Percentiles rank a stretch among this genome's conserved stretches.
Evolutionary conservation across 1,140 invertebrate species (phyloP).

Genomic region (Hyphantria cunea): DNA sequence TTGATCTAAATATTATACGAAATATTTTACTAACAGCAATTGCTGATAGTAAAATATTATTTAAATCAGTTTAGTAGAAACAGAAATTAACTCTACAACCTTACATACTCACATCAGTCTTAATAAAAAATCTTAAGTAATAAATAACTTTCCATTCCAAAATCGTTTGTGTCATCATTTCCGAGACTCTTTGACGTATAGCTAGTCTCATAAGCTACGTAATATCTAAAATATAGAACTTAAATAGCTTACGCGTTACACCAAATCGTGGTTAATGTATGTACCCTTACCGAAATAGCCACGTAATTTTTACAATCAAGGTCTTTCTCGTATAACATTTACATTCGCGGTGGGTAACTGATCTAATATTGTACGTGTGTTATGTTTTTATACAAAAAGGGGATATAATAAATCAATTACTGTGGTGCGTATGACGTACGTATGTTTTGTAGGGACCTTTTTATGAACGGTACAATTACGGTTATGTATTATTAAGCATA

Average conservation of each 20-base stretch:
- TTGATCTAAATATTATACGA: too few species aligned
- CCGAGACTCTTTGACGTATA: too few species aligned
- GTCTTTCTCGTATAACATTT: constrained; percentile 9
- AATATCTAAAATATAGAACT: too few species aligned
- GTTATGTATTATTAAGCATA: background rate
- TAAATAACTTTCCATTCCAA: too few species aligned
- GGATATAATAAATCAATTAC: constrained; percentile 26
- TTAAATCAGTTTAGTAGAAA: too few species aligned
- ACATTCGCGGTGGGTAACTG: background rate
- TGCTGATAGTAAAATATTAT: too few species aligned
- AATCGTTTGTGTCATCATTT: too few species aligned
- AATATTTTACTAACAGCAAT: too few species aligned
- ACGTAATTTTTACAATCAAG: constrained; percentile 17
- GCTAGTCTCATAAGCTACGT: too few species aligned
- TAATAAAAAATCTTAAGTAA: too few species aligned
- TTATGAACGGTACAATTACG: background rate
- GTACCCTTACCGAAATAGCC: constrained; percentile 11
- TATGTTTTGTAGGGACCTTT: constrained; percentile 5
- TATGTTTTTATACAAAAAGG: constrained; percentile 15
- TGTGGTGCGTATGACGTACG: background rate
- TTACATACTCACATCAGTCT: too few species aligned
- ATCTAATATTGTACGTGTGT: constrained; percentile 9
- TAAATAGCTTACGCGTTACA: background rate
- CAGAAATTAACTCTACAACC: too few species aligned
- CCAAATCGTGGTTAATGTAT: background rate